Evolutionary conservation across 2,888 invertebrate species (phyloP), one percentile per base, ranked within the genome.

Genomic region (Argyresthia albistria): DNA sequence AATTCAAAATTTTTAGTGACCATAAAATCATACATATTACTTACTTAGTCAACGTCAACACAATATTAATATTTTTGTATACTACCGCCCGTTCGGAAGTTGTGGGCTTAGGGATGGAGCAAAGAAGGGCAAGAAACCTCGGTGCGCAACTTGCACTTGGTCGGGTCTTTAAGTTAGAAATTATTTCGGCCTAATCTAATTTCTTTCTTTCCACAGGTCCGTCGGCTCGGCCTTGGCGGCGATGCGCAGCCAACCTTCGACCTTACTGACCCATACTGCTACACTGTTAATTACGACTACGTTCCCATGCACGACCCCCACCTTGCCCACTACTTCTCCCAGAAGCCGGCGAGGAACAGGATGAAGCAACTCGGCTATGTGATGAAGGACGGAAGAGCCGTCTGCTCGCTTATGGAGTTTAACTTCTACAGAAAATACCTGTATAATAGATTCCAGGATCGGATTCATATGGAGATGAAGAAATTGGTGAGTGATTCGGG

Each of bases 391-490:
- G 89, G 90, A 1, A 80, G 91, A 52, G 91, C 91, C 0, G 88
- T 91, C 1, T 92, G 92, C 65, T 88, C 89, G 1, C 67, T 91
- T 14, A 89, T 89, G 56, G 91, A 91, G 60, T 92, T 91, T 65
- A 92, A 92, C 64, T 86, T 89, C 57, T 91, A 91, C 73, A 87
- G 92, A 53, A 88, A 89, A 58, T 90, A 89, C 58, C 67, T 92
- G 52, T 89, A 89, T 58, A 88, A 89, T 55, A 81, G 83, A 14
- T 89, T 89, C 57, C 80, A 90, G 70, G 89, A 89, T 53, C 74
- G 82, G 52, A 86, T 91, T 54, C 82, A 89, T 54, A 69, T 72
- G 67, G 80, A 76, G 57, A 81, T 87, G 63, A 71, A 63, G 50
- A 70, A 69, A 49, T 52, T 82, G 72, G 87, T 87, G 57, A 61